Conservation (phyloP, 2,797 vertebrate species). For the Sparidentex hasta region DNA sequence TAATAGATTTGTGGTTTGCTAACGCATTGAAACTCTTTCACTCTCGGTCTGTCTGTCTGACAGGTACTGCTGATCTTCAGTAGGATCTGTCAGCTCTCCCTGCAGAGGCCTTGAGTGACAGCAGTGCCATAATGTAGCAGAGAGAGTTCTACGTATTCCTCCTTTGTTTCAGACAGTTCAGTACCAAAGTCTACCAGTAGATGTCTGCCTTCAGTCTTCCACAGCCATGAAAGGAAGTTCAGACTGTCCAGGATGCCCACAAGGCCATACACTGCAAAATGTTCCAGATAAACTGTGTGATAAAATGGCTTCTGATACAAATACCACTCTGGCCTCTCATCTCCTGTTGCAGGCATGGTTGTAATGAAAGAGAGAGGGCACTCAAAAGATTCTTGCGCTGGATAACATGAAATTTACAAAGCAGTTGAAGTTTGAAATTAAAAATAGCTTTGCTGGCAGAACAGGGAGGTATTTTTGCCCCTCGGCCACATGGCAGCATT, state of each 20-base stretch:
- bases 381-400: background rate
- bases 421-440: constrained; percentile 2
- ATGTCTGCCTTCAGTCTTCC: constrained; percentile 79
- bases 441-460: constrained; percentile 26
- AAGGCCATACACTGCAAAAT: constrained; percentile 26
- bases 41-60: background rate
- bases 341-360: background rate
- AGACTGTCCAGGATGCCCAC: constrained; percentile 9
- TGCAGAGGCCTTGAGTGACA: constrained; percentile 24
- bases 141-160: constrained; percentile 35
- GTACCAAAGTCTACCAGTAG: constrained; percentile 78
- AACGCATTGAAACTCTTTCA: background rate
- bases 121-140: constrained; percentile 51
- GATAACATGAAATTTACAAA: background rate
- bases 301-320: constrained; percentile 10
- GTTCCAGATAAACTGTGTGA: background rate
- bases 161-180: constrained; percentile 58
- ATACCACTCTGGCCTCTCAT: constrained; percentile 6
- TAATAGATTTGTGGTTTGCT: constrained; percentile 2
- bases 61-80: constrained; percentile 3
- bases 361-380: background rate
- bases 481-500: constrained; percentile 34
- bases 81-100: background rate
- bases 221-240: constrained; percentile 21
- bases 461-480: constrained; percentile 19